Base-by-base conservation (phyloP, 1,140 invertebrate genomes). In the Sesamia nonagrioides region DNA sequence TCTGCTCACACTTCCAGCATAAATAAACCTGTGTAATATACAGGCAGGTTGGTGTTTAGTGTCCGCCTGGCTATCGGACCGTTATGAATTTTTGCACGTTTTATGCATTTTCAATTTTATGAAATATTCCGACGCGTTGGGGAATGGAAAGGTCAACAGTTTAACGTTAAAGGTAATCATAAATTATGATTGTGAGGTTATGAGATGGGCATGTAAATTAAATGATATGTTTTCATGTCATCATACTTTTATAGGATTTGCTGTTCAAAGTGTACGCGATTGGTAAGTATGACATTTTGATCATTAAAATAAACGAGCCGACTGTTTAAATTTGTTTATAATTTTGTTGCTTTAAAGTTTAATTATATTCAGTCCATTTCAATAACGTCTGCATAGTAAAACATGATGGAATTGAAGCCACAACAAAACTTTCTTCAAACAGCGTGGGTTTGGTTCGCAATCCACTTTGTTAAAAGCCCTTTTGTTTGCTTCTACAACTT, bases 401-500 rank as follows among this genome's bases (percentile, higher is more conserved):
- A 66, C 37, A 66, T 66, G 37, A 66, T 42, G 17, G 61, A 18
- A 66, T 42, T 21, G 37, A 42, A 66, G 37, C 61, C 61, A 11
- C 61, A 66, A 66, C 8, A 42, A 13, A 66, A 66, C 61, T 66
- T 66, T 66, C 37, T 66, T 66, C 37, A 42, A 42, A 40, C 61
- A 66, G 15, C 17, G 61, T 21, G 37, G 61, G 17, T 66, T 40
- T 3, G 27, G 1, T 27, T 27, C 35, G 17, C 61, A 66, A 42
- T 42, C 37, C 17, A 66, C 61, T 66, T 66, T 66, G 61, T 66
- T 66, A 18, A 66, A 42, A 42, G 61, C 61, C 45, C 54, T 66
- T 66, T 66, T 42, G 61, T 18, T 37, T 21, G 37, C 15, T 66
- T 35, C 9, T 15, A 66, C 17, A 66, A 42, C 61, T 66, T 42